phyloP scores from a whole-genome alignment of 1,140 invertebrate genomes.

The Drosophila murphyi region DNA sequence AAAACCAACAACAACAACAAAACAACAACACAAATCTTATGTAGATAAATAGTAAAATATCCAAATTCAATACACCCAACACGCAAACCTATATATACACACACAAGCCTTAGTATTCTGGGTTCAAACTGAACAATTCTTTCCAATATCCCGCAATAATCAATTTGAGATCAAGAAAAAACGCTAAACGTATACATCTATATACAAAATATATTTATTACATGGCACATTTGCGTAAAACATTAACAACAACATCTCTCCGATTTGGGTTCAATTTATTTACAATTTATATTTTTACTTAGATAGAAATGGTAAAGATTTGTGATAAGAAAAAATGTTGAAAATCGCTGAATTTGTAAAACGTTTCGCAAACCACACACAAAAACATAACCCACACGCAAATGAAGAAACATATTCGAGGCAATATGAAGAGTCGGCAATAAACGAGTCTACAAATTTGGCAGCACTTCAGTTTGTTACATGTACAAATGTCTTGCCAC shows the following conservation, averaged over 20 bases:
- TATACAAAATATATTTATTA: not conserved
- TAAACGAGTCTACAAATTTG: not conserved
- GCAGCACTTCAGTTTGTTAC: not conserved
- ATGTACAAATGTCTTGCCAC: slow-evolving; percentile 3
- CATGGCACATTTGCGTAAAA: not conserved
- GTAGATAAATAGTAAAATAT: not conserved
- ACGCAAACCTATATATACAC: no score
- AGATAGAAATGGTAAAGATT: no score
- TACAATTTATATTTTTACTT: no score
- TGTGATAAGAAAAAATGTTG: no score
- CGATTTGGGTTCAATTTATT: no score
- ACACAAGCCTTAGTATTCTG: not conserved
- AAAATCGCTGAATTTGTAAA: no score
- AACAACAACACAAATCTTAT: not conserved
- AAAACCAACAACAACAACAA: not conserved
- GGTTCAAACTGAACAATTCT: no score
- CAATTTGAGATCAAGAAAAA: no score
- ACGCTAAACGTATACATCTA: not conserved
- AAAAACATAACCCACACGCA: no score
- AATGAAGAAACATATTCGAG: not conserved
- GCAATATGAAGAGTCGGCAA: not conserved
- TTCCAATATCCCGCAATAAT: no score
- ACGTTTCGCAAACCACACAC: no score
- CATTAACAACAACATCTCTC: no score
- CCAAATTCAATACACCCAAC: not conserved